Conservation (phyloP, 2,888 invertebrate genomes). For the Drosophila ezoana region DNA sequence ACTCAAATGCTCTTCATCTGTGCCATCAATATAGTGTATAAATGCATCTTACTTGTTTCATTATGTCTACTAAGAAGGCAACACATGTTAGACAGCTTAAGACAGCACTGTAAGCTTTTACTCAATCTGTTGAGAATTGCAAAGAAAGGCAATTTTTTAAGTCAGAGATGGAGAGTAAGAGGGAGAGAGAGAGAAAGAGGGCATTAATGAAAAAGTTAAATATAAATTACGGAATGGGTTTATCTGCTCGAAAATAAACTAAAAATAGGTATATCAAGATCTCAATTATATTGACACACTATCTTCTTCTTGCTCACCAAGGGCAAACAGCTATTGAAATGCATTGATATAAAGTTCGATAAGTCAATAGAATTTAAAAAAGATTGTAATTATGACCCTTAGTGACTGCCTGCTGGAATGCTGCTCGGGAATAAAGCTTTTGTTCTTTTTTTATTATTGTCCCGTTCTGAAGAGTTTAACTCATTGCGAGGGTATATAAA, state of each 20-base stretch:
- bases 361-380: conserved; percentile 8
- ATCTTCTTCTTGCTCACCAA: background rate
- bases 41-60: too few species aligned
- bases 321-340: background rate
- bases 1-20: background rate
- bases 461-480: conserved; percentile 11
- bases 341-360: background rate
- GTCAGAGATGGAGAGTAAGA: background rate
- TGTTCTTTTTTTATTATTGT: conserved; percentile 4
- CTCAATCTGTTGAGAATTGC: background rate
- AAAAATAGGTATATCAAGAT: too few species aligned
- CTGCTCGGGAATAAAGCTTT: conserved; percentile 19
- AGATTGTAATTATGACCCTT: conserved; percentile 16
- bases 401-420: background rate
- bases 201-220: too few species aligned
- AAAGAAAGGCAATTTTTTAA: background rate
- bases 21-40: too few species aligned
- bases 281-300: too few species aligned
- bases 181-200: background rate
- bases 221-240: too few species aligned
- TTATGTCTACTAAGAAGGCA: too few species aligned
- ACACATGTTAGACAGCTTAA: too few species aligned
- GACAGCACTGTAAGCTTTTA: too few species aligned
- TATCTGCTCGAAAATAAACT: too few species aligned
- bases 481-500: conserved; percentile 38